Base-by-base conservation (phyloP, 2,113 vertebrate species). In the Lota lota region DNA sequence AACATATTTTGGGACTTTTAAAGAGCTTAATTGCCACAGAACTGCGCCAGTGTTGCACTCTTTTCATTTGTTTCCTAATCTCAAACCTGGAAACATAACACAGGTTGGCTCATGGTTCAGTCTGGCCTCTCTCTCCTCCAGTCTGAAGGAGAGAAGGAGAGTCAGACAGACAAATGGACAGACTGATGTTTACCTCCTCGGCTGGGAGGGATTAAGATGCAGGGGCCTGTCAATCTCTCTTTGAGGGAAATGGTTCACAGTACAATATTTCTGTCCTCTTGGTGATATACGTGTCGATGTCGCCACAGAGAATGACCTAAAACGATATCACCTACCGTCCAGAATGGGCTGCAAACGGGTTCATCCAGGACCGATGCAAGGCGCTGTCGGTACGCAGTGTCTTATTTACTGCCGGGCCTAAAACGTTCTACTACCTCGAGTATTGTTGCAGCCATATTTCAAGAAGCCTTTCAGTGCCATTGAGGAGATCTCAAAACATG, bases 381-480 rank as follows among this genome's bases (percentile, higher is more conserved):
- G 61, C 63, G 24, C 40, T 20, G 67, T 70, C 72, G 65, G 59
- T 65, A 18, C 64, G 57, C 28, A 69, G 24, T 57, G 70, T 70
- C 73, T 85, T 85, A 90, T 90, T 89, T 89, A 91, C 69, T 53
- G 73, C 68, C 59, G 59, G 11, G 81, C 81, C 78, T 87, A 79
- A 86, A 87, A 78, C 61, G 79, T 77, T 81, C 78, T 72, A 83
- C 80, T 76, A 82, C 82, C 78, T 83, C 79, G 79, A 66, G 67
- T 91, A 82, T 91, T 92, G 89, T 90, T 91, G 79, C 74, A 91
- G 80, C 81, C 68, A 22, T 91, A 87, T 90, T 89, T 89, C 81
- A 86, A 71, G 87, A 28, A 73, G 22, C 57, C 47, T 82, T 84
- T 80, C 68, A 79, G 69, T 78, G 68, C 84, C 67, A 50, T 47